Base-by-base conservation (phyloP, 2,888 invertebrate genomes). In the Tenthredo notha region DNA sequence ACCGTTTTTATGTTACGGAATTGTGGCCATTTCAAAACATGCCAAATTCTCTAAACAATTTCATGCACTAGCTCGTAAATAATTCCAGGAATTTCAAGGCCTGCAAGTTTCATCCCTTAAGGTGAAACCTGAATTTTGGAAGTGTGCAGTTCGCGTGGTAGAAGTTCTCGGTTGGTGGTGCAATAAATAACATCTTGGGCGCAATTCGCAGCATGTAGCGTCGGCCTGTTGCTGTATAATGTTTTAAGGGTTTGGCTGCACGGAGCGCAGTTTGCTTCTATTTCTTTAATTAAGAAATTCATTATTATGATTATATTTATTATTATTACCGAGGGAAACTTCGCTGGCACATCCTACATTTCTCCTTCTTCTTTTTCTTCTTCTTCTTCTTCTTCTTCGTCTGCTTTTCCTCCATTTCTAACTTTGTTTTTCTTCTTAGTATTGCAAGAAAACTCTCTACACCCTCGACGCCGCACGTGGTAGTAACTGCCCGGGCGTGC, bases 381-480 rank as follows among this genome's bases (percentile, higher is more conserved):
- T 33, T n/a, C 77, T 18, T n/a, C 54, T 54, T 54, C 54, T 61
- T 80, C 58, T 80, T 61, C 78, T 80, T 50, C 78, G 40, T 25
- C 18, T 25, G 6, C 37, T n/a, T 21, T 25, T n/a, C 37, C 37
- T 25, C 80, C 40, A 40, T 80, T 61, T 18, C 80, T 50, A 80
- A 80, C 80, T 80, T 80, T 80, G 61, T 80, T 80, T 80, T 80
- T 80, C 80, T 80, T 50, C 80, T 61, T 25, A 25, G 80, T 80
- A 80, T 80, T 80, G 80, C 80, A 61, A 80, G 80, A 80, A 80
- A 80, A 80, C 61, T 80, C 61, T 80, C 80, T 61, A 25, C 61
- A 61, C 58, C 80, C 80, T 80, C 80, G 58, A 61, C 58, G 87
- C 83, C 85, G 85, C 87, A 85, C 86, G 84, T 87, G 87, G 84